Evolutionary conservation across 2,797 vertebrate species (phyloP), one percentile per base, ranked within the genome.

Genomic region (Muscicapa striata): DNA sequence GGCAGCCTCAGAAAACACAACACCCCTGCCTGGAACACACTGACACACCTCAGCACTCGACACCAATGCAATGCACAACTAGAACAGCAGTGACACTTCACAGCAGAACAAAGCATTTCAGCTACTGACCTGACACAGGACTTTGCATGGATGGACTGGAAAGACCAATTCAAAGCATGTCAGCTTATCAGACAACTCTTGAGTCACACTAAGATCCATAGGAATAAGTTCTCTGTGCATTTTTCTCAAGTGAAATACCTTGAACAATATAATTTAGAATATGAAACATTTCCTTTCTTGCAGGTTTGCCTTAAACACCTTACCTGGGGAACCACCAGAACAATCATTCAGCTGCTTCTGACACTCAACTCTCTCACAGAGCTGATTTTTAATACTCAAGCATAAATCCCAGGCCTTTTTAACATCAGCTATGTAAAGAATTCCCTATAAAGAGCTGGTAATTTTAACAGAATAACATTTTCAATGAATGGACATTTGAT

Each of bases 201-300:
- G 36, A 52, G 30, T 9, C 67, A 10, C 4, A 1, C 26, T 4
- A 24, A 52, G 46, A 40, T 36, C n/a, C 11, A 8, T 0, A 38
- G 14, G 1, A 14, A 11, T 46, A 32, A 73, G 11, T 16, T 55
- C 43, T 58, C 11, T 4, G 6, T 6, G 0, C 5, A 11, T 10
- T 51, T 68, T 20, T 51, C 61, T 68, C 4, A 10, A 29, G 24
- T 15, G 41, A 68, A 75, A n/a, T 13, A 59, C 2, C 11, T 41
- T 8, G 4, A 62, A 30, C 21, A 84, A 52, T 11, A 19, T 1
- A 5, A 26, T 45, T 32, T 1, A 43, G 32, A 54, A 73, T 19
- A 34, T 4, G 34, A 75, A 63, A 9, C 8, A 9, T 21, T n/a
- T 32, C 49, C 43, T 41, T 70, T 57, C 80, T 13, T 24, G 40